These are phyloP conservation scores for Yponomeuta sedellus DNA, from an alignment of 2,888 invertebrate genomes.

Conservation along the genomic window DNA sequence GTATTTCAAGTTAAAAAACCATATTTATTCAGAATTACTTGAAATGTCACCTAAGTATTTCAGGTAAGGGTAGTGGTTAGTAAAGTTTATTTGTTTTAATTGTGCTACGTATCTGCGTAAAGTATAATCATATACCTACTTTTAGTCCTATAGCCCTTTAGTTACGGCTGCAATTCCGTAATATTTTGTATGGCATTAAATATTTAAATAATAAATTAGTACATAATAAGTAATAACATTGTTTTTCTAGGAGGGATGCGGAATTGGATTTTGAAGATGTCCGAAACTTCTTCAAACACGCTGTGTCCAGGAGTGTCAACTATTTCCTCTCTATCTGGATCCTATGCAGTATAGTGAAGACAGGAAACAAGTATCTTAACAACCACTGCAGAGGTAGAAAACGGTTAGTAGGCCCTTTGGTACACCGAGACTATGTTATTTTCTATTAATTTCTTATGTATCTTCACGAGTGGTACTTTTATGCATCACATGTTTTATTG, in stretches of 20 bases:
- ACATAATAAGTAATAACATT: not conserved
- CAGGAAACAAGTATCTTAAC: constrained; percentile 28
- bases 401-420: not conserved
- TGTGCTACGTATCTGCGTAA: no score
- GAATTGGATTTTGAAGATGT: constrained; percentile 37
- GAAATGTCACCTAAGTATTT: constrained; percentile 42
- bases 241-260: constrained; percentile 29
- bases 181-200: no score
- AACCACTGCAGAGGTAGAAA: not conserved
- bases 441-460: not conserved
- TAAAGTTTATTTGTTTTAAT: no score
- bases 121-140: no score
- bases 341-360: constrained; percentile 41
- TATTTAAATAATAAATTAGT: no score
- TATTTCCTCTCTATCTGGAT: constrained; percentile 44
- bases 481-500: no score
- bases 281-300: constrained; percentile 35
- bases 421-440: not conserved
- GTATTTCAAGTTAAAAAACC: constrained; percentile 30
- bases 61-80: no score
- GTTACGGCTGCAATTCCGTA: no score
- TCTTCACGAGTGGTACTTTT: no score
- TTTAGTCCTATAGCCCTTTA: no score
- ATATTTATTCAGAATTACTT: constrained; percentile 29
- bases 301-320: constrained; percentile 32